phyloP scores from a whole-genome alignment of 2,888 invertebrate genomes.

The Scaptomyza reducta region DNA sequence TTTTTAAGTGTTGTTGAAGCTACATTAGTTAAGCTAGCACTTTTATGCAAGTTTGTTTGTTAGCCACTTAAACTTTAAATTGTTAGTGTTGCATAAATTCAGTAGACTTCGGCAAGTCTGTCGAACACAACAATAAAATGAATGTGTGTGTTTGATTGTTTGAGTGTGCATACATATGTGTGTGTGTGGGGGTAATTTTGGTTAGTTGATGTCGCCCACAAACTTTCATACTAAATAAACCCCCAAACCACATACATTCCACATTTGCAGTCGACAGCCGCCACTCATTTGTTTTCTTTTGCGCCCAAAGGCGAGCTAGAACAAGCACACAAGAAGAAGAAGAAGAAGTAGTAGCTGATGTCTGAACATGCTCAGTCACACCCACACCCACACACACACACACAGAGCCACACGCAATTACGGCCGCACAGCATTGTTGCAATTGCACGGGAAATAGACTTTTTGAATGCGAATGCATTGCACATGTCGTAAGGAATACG shows the following conservation, averaged over 20 bases:
- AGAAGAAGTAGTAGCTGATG: conserved; percentile 20
- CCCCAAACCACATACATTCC: conserved; percentile 54
- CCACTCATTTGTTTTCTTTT: conserved; percentile 76
- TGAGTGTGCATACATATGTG: conserved; percentile 10
- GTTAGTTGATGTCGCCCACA: conserved; percentile 73
- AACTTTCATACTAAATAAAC: conserved; percentile 78
- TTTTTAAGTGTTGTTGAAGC: too few relatives aligned
- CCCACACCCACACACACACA: conserved; percentile 22
- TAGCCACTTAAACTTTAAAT: conserved; percentile 6
- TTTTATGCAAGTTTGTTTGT: not conserved
- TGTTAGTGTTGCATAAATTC: conserved; percentile 9
- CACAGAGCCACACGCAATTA: conserved; percentile 40
- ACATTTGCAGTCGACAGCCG: conserved; percentile 69
- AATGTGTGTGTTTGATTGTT: conserved; percentile 8
- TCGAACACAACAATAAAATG: conserved; percentile 3
- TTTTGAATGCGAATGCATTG: conserved; percentile 72
- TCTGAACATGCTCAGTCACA: conserved; percentile 45
- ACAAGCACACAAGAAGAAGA: conserved; percentile 12
- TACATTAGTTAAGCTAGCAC: too few relatives aligned
- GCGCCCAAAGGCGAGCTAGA: conserved; percentile 64
- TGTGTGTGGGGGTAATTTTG: conserved; percentile 46
- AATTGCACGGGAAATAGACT: conserved; percentile 78
- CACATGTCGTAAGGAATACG: conserved; percentile 74
- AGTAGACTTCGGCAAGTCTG: not conserved
- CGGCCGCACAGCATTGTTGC: conserved; percentile 67